Conservation (phyloP, 2,113 vertebrate species). For the Egretta garzetta region DNA sequence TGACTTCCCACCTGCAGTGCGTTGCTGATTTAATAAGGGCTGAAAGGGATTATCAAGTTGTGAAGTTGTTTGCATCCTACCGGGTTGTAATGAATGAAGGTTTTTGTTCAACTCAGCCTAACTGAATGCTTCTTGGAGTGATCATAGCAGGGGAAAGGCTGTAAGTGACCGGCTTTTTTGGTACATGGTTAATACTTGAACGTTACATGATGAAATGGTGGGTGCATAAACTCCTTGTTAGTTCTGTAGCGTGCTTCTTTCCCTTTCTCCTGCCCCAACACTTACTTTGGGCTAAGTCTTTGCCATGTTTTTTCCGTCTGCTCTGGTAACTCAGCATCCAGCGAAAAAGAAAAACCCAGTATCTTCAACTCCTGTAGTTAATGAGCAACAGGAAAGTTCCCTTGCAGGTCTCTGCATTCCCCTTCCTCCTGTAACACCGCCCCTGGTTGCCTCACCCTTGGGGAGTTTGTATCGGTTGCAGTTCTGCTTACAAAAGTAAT, state of each 20-base stretch:
- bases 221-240: neutral
- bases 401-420: neutral
- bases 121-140: constrained; percentile 47
- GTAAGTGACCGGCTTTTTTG: neutral
- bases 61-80: constrained; percentile 67
- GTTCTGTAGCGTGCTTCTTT: neutral
- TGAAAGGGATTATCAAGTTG: constrained; percentile 77
- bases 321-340: neutral
- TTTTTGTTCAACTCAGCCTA: constrained; percentile 58
- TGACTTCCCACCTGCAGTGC: constrained; percentile 70
- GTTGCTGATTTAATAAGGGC: constrained; percentile 74
- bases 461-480: neutral
- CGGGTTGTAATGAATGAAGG: constrained; percentile 66
- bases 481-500: neutral
- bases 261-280: neutral
- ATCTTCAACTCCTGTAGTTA: neutral
- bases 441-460: neutral
- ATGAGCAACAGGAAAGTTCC: neutral
- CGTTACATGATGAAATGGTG: constrained; percentile 16
- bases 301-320: neutral
- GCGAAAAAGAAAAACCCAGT: neutral
- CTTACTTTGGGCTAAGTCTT: neutral
- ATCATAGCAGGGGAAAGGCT: constrained; percentile 28
- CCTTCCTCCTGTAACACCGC: neutral
- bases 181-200: constrained; percentile 56